A percentile compares a stretch with the other conserved stretches of the same genome.
phyloP scores from a whole-genome alignment of 2,113 vertebrate genomes.

The Prunella fulvescens region DNA sequence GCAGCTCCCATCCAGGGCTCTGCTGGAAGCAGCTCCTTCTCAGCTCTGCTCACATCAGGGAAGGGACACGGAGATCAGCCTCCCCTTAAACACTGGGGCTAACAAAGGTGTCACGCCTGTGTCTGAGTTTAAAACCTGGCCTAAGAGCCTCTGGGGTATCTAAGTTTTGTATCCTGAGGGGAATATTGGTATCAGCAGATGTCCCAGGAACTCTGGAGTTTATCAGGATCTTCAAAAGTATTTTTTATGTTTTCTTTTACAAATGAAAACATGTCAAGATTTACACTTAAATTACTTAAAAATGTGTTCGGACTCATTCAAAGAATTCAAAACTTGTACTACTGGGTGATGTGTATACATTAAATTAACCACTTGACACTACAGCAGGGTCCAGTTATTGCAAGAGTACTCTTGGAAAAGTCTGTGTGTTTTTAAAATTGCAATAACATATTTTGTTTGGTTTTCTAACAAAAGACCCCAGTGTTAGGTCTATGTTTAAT shows the following conservation, averaged over 20 bases:
- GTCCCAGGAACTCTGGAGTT: not conserved
- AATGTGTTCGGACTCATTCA: not conserved
- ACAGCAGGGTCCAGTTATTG: not conserved
- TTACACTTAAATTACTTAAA: not conserved
- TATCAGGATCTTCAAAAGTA: not conserved
- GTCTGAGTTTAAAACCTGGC: not conserved
- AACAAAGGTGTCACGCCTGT: not conserved
- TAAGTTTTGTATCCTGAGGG: not conserved
- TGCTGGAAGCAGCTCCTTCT: not conserved
- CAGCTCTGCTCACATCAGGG: not conserved
- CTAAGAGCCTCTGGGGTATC: not conserved
- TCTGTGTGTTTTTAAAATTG: not conserved
- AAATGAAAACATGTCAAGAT: not conserved
- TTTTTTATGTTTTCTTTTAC: not conserved
- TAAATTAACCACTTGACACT: not conserved
- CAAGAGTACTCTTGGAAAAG: not conserved
- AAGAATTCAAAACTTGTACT: not conserved
- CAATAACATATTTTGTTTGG: not conserved
- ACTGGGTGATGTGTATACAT: accelerated
- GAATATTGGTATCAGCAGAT: accelerated
- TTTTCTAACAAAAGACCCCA: not conserved
- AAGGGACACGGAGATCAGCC: not conserved
- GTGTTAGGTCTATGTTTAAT: not conserved
- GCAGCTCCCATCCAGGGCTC: not conserved
- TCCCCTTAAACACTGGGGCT: not conserved